Evolutionary conservation across 2,888 invertebrate genomes (phyloP), one percentile per base, ranked within the genome.

Genomic region (Drosophila borealis): DNA sequence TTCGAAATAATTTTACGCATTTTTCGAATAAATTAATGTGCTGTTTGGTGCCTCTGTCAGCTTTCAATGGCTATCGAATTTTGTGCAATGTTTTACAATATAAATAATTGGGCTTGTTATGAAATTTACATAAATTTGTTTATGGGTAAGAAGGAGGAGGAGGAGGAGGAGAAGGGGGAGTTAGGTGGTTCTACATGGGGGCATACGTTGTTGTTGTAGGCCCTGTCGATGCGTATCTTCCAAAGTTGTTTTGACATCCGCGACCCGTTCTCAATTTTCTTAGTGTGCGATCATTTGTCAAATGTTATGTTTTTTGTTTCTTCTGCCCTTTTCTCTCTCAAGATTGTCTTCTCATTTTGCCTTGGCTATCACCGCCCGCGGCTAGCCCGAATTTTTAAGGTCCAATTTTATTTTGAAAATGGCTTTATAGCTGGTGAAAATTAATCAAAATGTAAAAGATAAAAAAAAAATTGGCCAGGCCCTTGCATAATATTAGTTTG

Each of bases 101-200:
- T 78, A 65, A 76, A 79, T 76, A 79, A 79, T 76, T 76, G 75
- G 36, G 48, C 79, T 76, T 70, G 79, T 76, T 79, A 76, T 75
- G 70, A 78, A 76, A 80, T 80, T 77, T 67, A 77, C 78, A 77
- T 78, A 77, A 72, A 76, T 76, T 75, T 64, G 57, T 48, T 61
- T 49, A 53, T 25, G 29, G 2, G 13, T 36, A 36, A 11, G 9
- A 3, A 3, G 9, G 34, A 34, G 11, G 34, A 11, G 11, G 50
- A 6, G 29, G 17, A 3, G 13, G 8, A 5, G 37, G 25, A 25
- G 25, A n/a, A n/a, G 44, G 17, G 17, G 25, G 6, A 3, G 1
- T 21, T 44, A 2, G 34, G 65, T 48, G 57, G 25, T 71, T 76
- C 72, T 73, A 64, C 55, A 63, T n/a, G 33, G 25, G n/a, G 39